A percentile compares a stretch with the other conserved stretches of the same genome.
phyloP scores from a whole-genome alignment of 2,797 vertebrate species.

The Rhinogobio ventralis region DNA sequence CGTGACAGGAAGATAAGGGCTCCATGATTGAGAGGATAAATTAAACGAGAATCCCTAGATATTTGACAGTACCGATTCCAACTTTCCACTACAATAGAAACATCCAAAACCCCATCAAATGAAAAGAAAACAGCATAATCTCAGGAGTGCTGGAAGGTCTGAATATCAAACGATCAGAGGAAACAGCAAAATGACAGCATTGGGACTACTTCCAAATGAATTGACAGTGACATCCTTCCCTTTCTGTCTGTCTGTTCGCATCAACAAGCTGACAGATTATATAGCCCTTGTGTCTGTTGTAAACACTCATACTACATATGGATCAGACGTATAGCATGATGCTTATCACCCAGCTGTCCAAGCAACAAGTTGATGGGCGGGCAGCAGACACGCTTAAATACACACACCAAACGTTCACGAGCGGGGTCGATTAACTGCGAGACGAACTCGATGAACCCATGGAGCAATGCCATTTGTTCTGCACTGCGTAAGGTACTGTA shows the following conservation, averaged over 20 bases:
- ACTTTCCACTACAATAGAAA: slow-evolving; percentile 23
- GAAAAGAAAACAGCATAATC: slow-evolving; percentile 31
- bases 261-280: slow-evolving; percentile 28
- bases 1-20: slow-evolving; percentile 38
- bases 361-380: neutral
- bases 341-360: neutral
- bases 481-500: slow-evolving; percentile 29
- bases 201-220: slow-evolving; percentile 21
- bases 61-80: slow-evolving; percentile 5
- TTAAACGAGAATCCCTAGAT: slow-evolving; percentile 47
- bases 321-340: slow-evolving; percentile 14
- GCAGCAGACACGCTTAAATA: slow-evolving; percentile 13
- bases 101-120: slow-evolving; percentile 31
- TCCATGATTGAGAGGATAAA: slow-evolving; percentile 47
- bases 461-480: slow-evolving; percentile 43
- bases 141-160: slow-evolving; percentile 19
- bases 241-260: slow-evolving; percentile 29
- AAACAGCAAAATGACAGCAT: slow-evolving; percentile 1
- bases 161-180: slow-evolving; percentile 8
- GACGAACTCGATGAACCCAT: slow-evolving; percentile 43
- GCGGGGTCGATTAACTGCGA: slow-evolving; percentile 23
- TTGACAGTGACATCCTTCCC: slow-evolving; percentile 11
- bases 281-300: slow-evolving; percentile 15
- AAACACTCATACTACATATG: slow-evolving; percentile 19
- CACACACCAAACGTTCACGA: neutral